Percentiles rank a stretch among this genome's conserved stretches.
Conservation (phyloP, 2,797 vertebrate species). For the Eidolon dupreanum region DNA sequence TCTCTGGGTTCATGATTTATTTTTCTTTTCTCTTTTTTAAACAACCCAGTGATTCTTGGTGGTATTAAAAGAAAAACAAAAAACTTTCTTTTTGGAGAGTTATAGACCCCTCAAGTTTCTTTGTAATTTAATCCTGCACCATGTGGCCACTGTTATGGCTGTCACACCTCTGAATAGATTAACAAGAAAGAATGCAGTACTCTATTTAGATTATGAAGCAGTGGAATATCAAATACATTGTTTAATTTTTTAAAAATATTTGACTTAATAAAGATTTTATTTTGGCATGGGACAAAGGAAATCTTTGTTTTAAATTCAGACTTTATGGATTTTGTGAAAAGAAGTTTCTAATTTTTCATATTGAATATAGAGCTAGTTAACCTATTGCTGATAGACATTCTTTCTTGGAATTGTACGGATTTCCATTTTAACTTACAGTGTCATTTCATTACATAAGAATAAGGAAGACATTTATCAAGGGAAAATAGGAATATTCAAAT, state of each 20-base stretch:
- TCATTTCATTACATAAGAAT: conserved; percentile 47
- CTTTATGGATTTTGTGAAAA: conserved; percentile 31
- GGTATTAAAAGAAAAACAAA: background rate
- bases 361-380: conserved; percentile 22
- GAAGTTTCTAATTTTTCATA: conserved; percentile 2
- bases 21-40: background rate
- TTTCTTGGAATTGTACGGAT: conserved; percentile 36
- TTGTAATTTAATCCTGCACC: conserved; percentile 16
- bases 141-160: conserved; percentile 26
- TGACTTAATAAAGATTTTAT: conserved; percentile 39
- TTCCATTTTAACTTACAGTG: conserved; percentile 34
- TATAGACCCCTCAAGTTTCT: background rate
- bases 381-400: conserved; percentile 25
- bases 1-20: background rate
- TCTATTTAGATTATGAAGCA: background rate
- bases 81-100: conserved; percentile 12
- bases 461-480: conserved; percentile 28
- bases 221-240: background rate
- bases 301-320: conserved; percentile 57
- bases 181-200: conserved; percentile 30
- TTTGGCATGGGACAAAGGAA: conserved; percentile 33
- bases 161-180: conserved; percentile 31
- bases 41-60: conserved; percentile 1
- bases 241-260: conserved; percentile 1
- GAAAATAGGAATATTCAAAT: conserved; percentile 53